Evolutionary conservation across 2,888 invertebrate species (phyloP).

Genomic region (Philereme transversata): DNA sequence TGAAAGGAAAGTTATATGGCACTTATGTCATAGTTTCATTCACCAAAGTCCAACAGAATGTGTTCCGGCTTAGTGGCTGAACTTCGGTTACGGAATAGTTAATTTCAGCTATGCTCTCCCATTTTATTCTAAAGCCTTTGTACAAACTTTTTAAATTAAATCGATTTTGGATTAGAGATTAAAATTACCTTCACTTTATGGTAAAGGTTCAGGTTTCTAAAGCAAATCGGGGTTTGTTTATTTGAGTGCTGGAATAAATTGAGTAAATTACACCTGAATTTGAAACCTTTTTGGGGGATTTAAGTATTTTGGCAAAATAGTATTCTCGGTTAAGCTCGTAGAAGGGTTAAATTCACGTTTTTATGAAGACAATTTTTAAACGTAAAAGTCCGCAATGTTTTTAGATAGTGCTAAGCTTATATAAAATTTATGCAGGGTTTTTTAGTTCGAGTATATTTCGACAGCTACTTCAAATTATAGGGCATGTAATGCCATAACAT

Average conservation of each 20-base stretch:
- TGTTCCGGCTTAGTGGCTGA: neutral
- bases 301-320: neutral
- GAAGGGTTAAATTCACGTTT: too few relatives aligned
- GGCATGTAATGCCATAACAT: too few relatives aligned
- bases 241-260: conserved; percentile 4
- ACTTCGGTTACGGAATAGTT: conserved; percentile 1
- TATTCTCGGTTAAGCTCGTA: too few relatives aligned
- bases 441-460: too few relatives aligned
- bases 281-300: neutral
- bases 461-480: too few relatives aligned
- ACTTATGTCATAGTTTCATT: neutral
- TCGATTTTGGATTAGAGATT: conserved; percentile 45
- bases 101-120: conserved; percentile 5
- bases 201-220: conserved; percentile 31
- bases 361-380: too few relatives aligned
- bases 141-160: conserved; percentile 60
- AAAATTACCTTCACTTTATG: conserved; percentile 40
- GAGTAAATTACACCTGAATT: conserved; percentile 2
- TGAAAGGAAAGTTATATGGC: neutral
- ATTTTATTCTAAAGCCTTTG: conserved; percentile 33
- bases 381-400: too few relatives aligned
- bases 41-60: neutral
- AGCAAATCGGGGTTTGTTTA: conserved; percentile 9
- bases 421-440: too few relatives aligned
- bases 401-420: too few relatives aligned